These are phyloP conservation scores for Thryonomys swinderianus DNA, from an alignment of 2,113 vertebrate species.

Conservation along the genomic window DNA sequence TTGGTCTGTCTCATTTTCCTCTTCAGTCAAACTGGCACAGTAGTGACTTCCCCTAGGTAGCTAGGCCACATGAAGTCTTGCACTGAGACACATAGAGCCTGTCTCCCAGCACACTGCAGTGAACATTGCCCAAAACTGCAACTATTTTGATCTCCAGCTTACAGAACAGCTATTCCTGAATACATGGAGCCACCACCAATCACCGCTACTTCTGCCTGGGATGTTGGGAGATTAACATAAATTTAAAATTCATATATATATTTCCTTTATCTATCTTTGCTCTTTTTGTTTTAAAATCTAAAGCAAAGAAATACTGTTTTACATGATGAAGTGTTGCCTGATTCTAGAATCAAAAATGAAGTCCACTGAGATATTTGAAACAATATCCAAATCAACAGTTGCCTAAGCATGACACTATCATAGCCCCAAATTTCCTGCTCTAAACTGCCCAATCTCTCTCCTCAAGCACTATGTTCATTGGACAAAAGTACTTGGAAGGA, in stretches of 20 bases:
- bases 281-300: neutral
- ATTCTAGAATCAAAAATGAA: neutral
- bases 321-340: neutral
- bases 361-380: neutral
- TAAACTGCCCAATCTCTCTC: no score
- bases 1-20: neutral
- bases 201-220: neutral
- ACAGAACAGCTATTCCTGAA: accelerated
- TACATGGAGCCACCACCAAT: no score
- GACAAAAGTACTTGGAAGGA: neutral
- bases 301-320: neutral
- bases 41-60: neutral
- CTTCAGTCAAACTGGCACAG: neutral
- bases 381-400: neutral
- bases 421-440: neutral
- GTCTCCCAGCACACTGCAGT: neutral
- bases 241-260: neutral
- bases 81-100: no score
- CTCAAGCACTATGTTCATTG: neutral
- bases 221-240: neutral
- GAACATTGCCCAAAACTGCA: accelerated
- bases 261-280: neutral
- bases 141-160: neutral
- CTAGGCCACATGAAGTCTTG: neutral
- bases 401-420: accelerated